These are phyloP conservation scores for Micronycteris hirsuta DNA, from an alignment of 2,113 vertebrate species.

Conservation along the genomic window DNA sequence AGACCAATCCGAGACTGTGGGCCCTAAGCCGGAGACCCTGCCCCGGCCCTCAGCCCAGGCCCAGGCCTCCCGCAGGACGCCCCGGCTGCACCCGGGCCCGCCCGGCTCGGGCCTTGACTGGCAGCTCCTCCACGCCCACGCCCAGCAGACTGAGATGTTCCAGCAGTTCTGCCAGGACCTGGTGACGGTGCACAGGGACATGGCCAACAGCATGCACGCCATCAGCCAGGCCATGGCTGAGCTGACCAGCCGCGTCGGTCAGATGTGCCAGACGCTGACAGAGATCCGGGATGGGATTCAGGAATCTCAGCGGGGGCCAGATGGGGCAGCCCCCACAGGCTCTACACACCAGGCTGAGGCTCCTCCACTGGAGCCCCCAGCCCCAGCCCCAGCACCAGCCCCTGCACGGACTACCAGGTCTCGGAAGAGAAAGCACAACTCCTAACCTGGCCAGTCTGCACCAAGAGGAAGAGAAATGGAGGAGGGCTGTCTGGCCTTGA, in stretches of 20 bases:
- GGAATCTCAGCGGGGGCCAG: conserved; percentile 55
- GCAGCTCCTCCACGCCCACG: conserved; percentile 76
- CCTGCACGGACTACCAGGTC: conserved; percentile 75
- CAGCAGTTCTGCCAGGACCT: conserved; percentile 81
- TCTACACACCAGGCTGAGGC: background rate
- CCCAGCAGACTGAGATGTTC: conserved; percentile 77
- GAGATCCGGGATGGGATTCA: conserved; percentile 79
- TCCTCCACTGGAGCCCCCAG: background rate
- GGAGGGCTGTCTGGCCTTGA: background rate
- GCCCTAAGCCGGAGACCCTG: conserved; percentile 72
- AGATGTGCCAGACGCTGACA: conserved; percentile 79
- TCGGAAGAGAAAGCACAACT: conserved; percentile 79
- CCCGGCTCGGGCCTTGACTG: conserved; percentile 66
- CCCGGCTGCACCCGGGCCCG: conserved; percentile 8
- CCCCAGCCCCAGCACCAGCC: conserved; percentile 37
- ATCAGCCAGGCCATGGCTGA: conserved; percentile 78
- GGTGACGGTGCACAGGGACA: conserved; percentile 79
- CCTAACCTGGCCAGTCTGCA: conserved; percentile 42
- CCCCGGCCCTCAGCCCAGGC: background rate
- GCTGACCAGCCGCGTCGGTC: conserved; percentile 72
- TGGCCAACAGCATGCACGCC: conserved; percentile 77
- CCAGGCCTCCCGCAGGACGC: conserved; percentile 68
- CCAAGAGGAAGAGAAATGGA: background rate
- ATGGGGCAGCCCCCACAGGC: background rate
- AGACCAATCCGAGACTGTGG: conserved; percentile 62